These are phyloP conservation scores for Mohoua ochrocephala DNA, from an alignment of 2,113 vertebrate genomes.

Conservation along the genomic window DNA sequence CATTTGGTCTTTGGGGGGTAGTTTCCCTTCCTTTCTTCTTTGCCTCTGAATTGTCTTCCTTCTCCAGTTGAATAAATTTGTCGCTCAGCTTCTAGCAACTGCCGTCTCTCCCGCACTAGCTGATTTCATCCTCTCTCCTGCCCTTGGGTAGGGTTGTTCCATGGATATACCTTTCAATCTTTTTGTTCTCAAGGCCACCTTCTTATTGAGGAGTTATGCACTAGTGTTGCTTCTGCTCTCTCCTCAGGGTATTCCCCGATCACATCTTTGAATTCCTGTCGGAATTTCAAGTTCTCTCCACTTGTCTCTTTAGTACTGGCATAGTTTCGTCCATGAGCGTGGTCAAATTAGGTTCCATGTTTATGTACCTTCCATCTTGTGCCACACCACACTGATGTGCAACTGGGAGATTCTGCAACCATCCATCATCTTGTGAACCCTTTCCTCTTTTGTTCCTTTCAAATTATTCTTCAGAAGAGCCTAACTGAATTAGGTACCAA, in stretches of 20 bases:
- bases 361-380: neutral
- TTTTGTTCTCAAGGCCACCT: neutral
- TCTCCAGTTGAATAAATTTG: neutral
- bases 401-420: neutral
- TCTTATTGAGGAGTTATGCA: neutral
- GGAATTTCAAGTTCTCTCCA: neutral
- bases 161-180: neutral
- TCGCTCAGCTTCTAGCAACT: neutral
- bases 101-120: neutral
- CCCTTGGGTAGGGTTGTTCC: neutral
- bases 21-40: slow-evolving; percentile 44
- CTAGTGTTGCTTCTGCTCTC: neutral
- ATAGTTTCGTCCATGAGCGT: accelerated
- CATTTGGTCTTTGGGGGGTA: neutral
- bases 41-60: neutral
- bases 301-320: neutral
- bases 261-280: neutral
- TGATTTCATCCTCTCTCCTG: neutral
- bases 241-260: neutral
- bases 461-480: neutral
- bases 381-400: neutral
- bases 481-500: neutral
- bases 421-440: neutral
- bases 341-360: neutral
- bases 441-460: neutral